Conservation (phyloP, 2,113 vertebrate species). For the Morone chrysops region DNA sequence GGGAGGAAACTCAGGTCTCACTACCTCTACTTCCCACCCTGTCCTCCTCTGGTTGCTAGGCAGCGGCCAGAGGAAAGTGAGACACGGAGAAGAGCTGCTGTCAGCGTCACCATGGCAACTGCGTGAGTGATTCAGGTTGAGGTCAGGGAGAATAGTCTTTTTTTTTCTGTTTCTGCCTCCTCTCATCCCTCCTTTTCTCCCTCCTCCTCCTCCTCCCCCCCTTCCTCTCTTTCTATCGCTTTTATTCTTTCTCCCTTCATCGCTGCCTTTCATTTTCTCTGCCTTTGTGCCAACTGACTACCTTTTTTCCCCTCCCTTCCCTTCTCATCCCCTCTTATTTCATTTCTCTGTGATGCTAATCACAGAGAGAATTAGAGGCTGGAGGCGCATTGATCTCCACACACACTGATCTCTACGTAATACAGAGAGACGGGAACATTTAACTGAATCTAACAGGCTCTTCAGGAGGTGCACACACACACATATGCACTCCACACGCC, state of each 20-base stretch:
- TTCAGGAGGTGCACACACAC: slow-evolving; percentile 31
- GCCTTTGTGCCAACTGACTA: slow-evolving; percentile 39
- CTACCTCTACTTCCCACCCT: slow-evolving; percentile 48
- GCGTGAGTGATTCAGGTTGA: slow-evolving; percentile 80
- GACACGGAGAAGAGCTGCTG: slow-evolving; percentile 78
- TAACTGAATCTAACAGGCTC: slow-evolving; percentile 67
- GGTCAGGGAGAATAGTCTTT: slow-evolving; percentile 73
- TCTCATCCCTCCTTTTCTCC: slow-evolving; percentile 36
- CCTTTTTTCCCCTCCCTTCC: not conserved
- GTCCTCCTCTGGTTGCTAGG: slow-evolving; percentile 79
- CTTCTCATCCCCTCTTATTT: slow-evolving; percentile 33
- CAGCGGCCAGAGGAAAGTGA: slow-evolving; percentile 79
- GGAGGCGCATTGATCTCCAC: slow-evolving; percentile 60
- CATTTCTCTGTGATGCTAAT: slow-evolving; percentile 68
- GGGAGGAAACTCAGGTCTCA: slow-evolving; percentile 46
- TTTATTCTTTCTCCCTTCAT: slow-evolving; percentile 37
- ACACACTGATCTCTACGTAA: slow-evolving; percentile 65
- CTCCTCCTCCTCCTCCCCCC: not conserved
- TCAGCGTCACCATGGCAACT: slow-evolving; percentile 84
- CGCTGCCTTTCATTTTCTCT: slow-evolving; percentile 62
- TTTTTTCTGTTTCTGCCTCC: slow-evolving; percentile 43
- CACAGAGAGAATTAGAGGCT: slow-evolving; percentile 59
- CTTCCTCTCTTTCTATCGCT: slow-evolving; percentile 17
- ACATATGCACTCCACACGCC: slow-evolving; percentile 81
- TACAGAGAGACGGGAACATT: slow-evolving; percentile 58